phyloP scores from a whole-genome alignment of 2,113 vertebrate species.

The Myiozetetes cayanensis region DNA sequence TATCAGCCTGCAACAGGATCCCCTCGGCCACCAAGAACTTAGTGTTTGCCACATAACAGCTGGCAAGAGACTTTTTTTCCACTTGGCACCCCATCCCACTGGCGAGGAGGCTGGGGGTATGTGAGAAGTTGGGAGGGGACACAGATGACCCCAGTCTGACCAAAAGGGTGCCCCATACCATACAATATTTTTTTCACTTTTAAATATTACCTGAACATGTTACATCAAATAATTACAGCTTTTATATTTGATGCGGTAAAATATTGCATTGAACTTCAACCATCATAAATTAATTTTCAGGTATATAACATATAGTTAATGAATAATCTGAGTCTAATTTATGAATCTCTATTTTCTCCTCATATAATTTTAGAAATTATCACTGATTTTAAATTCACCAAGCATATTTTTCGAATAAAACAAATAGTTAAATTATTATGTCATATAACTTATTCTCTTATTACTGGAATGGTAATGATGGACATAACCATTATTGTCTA shows the following conservation, averaged over 20 bases:
- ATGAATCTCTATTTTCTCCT: not conserved
- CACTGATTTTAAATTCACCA: not conserved
- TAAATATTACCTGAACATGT: not conserved
- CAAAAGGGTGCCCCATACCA: not conserved
- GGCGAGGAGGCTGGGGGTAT: not conserved
- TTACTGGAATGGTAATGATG: not conserved
- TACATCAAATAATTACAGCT: not conserved
- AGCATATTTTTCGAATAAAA: not conserved
- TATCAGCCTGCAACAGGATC: not conserved
- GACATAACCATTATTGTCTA: not conserved
- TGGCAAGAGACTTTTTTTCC: not conserved
- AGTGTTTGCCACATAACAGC: fast-evolving
- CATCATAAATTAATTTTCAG: not conserved
- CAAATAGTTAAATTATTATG: not conserved
- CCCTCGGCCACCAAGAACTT: not conserved
- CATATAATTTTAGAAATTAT: not conserved
- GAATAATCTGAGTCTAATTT: not conserved
- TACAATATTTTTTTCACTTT: not conserved
- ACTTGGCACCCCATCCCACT: not conserved
- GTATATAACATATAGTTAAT: not conserved
- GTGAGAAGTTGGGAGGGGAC: not conserved
- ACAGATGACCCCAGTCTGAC: not conserved
- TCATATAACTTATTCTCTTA: not conserved
- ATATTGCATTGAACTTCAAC: not conserved
- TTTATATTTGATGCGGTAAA: not conserved